Percentiles rank a stretch among this genome's conserved stretches.
These are phyloP conservation scores for Carollia perspicillata DNA, from an alignment of 2,113 vertebrate genomes.

Conservation along the genomic window DNA sequence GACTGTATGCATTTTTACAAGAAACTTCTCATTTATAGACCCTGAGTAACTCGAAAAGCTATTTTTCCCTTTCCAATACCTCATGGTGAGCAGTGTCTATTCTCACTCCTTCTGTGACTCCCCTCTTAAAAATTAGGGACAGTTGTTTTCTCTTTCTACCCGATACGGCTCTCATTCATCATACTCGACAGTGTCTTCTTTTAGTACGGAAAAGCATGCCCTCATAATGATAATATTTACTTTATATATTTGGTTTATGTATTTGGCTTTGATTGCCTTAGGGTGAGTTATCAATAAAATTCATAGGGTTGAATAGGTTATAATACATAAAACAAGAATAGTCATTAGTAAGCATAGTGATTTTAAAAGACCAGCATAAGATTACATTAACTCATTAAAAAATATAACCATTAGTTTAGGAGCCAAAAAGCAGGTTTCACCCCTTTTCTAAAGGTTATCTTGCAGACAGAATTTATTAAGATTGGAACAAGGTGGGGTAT, in stretches of 20 bases:
- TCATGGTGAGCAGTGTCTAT: neutral
- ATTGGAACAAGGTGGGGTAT: neutral
- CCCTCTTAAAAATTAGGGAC: neutral
- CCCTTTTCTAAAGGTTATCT: conserved; percentile 13
- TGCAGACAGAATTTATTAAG: neutral
- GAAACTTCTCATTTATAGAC: neutral
- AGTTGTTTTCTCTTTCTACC: conserved; percentile 15
- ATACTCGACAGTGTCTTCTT: neutral
- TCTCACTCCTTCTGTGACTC: neutral
- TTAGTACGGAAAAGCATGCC: neutral
- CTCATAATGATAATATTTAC: neutral
- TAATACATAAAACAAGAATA: conserved; percentile 13
- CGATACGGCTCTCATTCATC: neutral
- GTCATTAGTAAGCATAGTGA: neutral
- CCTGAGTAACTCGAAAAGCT: neutral
- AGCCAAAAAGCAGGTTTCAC: neutral
- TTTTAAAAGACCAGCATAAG: neutral
- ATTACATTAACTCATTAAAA: neutral
- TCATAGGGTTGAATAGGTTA: neutral
- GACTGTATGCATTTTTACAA: neutral
- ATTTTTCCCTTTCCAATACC: neutral
- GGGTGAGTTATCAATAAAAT: conserved; percentile 24
- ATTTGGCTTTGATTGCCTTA: neutral
- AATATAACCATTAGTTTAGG: neutral
- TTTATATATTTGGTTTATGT: conserved; percentile 24